Evolutionary conservation across 2,888 invertebrate genomes (phyloP).

Genomic region (Tortricodes alternella): DNA sequence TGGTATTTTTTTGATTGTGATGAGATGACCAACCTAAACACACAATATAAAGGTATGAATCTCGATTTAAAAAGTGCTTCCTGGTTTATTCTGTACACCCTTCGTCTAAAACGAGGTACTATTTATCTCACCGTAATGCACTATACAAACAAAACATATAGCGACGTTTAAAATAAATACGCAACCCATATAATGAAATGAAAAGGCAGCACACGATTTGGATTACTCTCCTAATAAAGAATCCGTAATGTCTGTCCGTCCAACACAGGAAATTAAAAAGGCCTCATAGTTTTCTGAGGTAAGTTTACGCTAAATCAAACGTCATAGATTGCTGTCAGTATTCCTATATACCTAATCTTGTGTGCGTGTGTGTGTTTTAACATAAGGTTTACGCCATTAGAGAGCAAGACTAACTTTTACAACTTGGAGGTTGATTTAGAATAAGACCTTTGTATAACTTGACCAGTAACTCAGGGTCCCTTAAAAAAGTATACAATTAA

Average conservation of each 20-base stretch:
- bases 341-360: background rate
- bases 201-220: background rate
- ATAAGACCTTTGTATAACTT: background rate
- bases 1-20: too few species aligned
- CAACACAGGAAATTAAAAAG: background rate
- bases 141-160: too few species aligned
- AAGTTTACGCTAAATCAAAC: background rate
- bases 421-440: background rate
- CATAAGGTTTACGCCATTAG: constrained; percentile 13
- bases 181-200: too few species aligned
- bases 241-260: constrained; percentile 17
- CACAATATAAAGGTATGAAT: too few species aligned
- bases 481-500: background rate
- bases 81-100: too few species aligned
- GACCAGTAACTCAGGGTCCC: background rate
- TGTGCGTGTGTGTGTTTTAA: constrained; percentile 11
- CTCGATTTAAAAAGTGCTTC: too few species aligned
- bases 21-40: too few species aligned
- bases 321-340: background rate
- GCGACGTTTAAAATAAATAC: too few species aligned
- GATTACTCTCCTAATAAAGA: background rate
- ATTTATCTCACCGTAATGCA: too few species aligned
- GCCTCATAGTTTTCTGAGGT: background rate
- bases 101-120: too few species aligned
- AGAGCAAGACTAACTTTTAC: constrained; percentile 3